Evolutionary conservation across 2,888 invertebrate species (phyloP).

Genomic region (Phyto melanocephala): DNA sequence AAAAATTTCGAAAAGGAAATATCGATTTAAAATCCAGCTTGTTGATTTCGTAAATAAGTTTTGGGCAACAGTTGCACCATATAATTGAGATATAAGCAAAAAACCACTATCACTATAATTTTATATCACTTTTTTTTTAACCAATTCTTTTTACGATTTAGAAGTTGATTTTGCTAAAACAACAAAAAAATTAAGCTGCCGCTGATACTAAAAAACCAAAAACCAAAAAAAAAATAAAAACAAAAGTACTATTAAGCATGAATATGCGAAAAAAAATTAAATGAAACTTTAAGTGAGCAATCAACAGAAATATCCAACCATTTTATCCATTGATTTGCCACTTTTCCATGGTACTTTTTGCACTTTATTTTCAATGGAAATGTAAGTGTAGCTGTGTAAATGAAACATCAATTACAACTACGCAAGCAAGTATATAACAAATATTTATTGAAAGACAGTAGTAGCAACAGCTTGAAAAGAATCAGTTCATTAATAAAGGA

Average conservation of each 20-base stretch:
- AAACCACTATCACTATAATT: too few species aligned
- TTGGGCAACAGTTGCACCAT: too few species aligned
- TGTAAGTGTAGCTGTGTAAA: neutral
- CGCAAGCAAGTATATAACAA: neutral
- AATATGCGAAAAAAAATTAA: slow-evolving; percentile 49
- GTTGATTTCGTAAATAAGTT: too few species aligned
- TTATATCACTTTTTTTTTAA: too few species aligned
- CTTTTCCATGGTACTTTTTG: slow-evolving; percentile 19
- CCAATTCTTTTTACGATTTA: too few species aligned
- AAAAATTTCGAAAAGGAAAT: too few species aligned
- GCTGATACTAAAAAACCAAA: neutral
- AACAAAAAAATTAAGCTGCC: neutral
- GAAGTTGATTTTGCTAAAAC: too few species aligned
- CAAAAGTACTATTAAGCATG: slow-evolving; percentile 33
- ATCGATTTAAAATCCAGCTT: too few species aligned
- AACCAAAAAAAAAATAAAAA: neutral
- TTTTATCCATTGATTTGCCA: slow-evolving; percentile 45
- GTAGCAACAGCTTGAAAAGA: neutral
- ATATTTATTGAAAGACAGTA: slow-evolving; percentile 1
- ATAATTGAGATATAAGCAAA: too few species aligned
- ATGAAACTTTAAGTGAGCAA: slow-evolving; percentile 58
- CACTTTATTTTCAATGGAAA: slow-evolving; percentile 2
- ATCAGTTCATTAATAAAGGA: neutral
- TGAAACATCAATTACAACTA: neutral
- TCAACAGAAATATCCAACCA: slow-evolving; percentile 50